Evolutionary conservation across 1,140 invertebrate genomes (phyloP), one percentile per base, ranked within the genome.

Genomic region (Drosophila albomicans): DNA sequence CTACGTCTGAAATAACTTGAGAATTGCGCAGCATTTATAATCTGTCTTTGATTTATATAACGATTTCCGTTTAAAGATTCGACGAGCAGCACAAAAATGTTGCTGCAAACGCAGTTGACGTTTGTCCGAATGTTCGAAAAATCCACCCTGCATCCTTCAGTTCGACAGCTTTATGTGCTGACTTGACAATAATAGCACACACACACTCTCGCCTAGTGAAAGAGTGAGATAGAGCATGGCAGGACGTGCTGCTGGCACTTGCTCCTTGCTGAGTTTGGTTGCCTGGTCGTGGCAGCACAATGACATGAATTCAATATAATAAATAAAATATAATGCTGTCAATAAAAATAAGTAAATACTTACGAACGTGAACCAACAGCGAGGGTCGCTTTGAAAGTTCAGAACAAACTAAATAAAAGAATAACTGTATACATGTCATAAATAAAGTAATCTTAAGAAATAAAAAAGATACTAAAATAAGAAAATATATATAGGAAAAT

Each of bases 251-350:
- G 56, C 67, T 71, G 54, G 67, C 72, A 74, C 46, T 56, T 56
- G 66, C 13, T 70, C 43, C 66, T 69, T 70, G 54, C 62, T 64
- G 75, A 69, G 25, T 57, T 73, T 20, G 65, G 56, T 51, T 66
- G 72, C 65, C 82, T 89, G 85, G 59, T 65, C 81, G 75, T 85
- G 85, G 85, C 85, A 88, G 85, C 81, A 88, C 80, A 88, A 84
- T 89, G 85, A 89, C 85, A 85, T 89, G 78, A 81, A 89, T 89
- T 89, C 85, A 89, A 89, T 89, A 88, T 88, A 89, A 89, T 89
- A 89, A 89, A 89, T 89, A 89, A 89, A 89, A 89, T 89, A 89
- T 90, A 89, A 89, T 89, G 85, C 86, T 89, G 85, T 89, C 85
- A 89, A 89, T 89, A 89, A 89, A 89, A 89, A 89, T 89, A 89